Percentiles rank a stretch among this genome's conserved stretches.
Conservation (phyloP, 2,797 vertebrate species). For the Muscicapa comitata region DNA sequence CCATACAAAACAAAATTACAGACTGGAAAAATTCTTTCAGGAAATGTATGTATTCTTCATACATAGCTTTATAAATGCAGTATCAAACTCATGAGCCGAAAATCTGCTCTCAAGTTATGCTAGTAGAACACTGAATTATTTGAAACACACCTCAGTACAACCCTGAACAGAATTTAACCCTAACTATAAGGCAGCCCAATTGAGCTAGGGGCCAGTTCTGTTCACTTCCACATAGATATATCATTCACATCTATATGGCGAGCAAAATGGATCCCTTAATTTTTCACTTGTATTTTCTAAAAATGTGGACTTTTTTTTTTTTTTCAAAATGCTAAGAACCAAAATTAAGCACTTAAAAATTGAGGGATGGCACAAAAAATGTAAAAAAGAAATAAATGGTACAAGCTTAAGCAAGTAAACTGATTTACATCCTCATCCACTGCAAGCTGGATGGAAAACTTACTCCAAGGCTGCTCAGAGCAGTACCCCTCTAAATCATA, state of each 20-base stretch:
- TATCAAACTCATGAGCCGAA: slow-evolving; percentile 21
- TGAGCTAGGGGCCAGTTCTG: not conserved
- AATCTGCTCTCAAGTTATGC: slow-evolving; percentile 45
- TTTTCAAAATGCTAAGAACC: not conserved
- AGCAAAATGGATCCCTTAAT: not conserved
- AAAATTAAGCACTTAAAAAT: slow-evolving; percentile 38
- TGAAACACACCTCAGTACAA: not conserved
- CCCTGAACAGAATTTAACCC: slow-evolving; percentile 4
- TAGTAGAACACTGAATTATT: not conserved
- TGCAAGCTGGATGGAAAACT: slow-evolving; percentile 35
- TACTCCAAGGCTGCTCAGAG: slow-evolving; percentile 1
- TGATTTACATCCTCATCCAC: not conserved
- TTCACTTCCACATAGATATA: not conserved
- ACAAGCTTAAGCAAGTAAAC: slow-evolving; percentile 47
- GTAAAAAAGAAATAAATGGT: not conserved
- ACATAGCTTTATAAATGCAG: slow-evolving; percentile 11
- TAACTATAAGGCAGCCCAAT: not conserved
- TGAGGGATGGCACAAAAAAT: not conserved
- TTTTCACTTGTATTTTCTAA: not conserved
- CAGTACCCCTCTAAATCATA: not conserved
- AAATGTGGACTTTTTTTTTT: not conserved
- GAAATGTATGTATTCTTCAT: slow-evolving; percentile 5
- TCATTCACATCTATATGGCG: not conserved
- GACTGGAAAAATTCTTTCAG: slow-evolving; percentile 29
- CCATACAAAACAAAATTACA: not conserved